Conservation (phyloP, 92 coral and sea anemone genomes). For the Phenganax stokvisi region DNA sequence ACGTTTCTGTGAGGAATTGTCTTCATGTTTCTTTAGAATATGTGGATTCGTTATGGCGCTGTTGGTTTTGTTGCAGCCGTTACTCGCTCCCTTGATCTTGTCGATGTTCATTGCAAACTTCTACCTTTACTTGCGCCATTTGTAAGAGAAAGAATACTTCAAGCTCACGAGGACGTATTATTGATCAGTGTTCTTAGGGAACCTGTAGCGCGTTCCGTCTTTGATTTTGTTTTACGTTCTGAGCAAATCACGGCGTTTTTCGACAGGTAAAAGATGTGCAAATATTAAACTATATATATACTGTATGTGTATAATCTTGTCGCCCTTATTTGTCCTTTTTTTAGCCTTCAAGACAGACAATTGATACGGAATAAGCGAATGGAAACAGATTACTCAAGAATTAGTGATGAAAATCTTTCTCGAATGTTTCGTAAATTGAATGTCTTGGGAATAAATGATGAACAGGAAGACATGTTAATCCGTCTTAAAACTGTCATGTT, state of each 20-base stretch:
- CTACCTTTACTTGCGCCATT: constrained; percentile 79
- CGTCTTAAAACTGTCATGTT: constrained; percentile 67
- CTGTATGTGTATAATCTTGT: background rate
- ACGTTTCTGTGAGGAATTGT: background rate
- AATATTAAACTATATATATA: background rate
- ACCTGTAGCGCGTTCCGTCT: constrained; percentile 79
- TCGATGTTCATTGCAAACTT: constrained; percentile 90
- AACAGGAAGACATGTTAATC: constrained; percentile 82
- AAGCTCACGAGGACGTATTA: constrained; percentile 85
- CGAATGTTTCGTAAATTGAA: constrained; percentile 83
- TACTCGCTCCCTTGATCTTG: constrained; percentile 75
- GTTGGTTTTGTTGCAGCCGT: constrained; percentile 93
- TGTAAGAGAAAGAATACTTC: constrained; percentile 76
- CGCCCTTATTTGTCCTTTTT: background rate
- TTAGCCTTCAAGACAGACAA: constrained; percentile 91
- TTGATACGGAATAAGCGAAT: constrained; percentile 77
- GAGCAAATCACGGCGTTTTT: constrained; percentile 63
- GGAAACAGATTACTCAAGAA: constrained; percentile 70
- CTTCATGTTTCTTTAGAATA: constrained; percentile 53
- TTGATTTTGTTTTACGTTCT: constrained; percentile 78
- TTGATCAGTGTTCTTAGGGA: constrained; percentile 90
- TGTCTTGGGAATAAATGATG: constrained; percentile 92
- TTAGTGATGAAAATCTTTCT: constrained; percentile 57
- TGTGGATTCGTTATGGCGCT: constrained; percentile 97
- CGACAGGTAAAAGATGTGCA: constrained; percentile 59